Base-by-base conservation (phyloP, 2,113 vertebrate genomes). In the Osmerus mordax region DNA sequence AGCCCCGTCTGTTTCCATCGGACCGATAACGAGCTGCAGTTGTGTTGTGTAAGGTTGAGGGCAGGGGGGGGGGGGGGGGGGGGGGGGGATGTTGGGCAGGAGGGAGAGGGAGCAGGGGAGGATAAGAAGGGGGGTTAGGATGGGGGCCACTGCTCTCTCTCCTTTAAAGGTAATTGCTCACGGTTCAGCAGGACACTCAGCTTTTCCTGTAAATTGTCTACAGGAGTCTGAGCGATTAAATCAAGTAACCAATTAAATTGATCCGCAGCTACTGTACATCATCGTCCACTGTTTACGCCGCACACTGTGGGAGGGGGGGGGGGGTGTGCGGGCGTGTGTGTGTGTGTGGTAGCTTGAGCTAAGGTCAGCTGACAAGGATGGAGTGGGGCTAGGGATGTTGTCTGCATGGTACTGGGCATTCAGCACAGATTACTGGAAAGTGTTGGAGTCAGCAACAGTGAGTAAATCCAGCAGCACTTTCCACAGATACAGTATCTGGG, bases 81-180 rank as follows among this genome's bases (percentile, higher is more conserved):
- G 18, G 51, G 19, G 13, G 18, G 29, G 16, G n/a, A n/a, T n/a
- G n/a, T 47, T 54, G 8, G 21, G 23, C 13, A 19, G 32, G 23
- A 32, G 52, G 19, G 47, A 12, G n/a, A 65, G 16, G 61, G 41
- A 54, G 3, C 32, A 72, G 60, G 7, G 52, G 73, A 55, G 59
- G 41, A 59, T 21, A 75, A 51, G 51, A 52, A 18, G 71, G 19
- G 61, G 5, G 19, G 19, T 29, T 23, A 66, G 3, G 23, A n/a
- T 0, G 78, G 87, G 32, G 6, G 3, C 5, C 68, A 56, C 53
- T 25, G 58, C n/a, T 9, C 52, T 59, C 72, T 29, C 75, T 84
- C 86, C 81, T 89, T 83, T 83, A 84, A 89, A 88, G 87, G 87
- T 71, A 87, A 88, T 86, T 78, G 82, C 76, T 78, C 60, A 2